A percentile compares a stretch with the other conserved stretches of the same genome.
Conservation (phyloP, 2,888 invertebrate species). For the Desoria tigrina region DNA sequence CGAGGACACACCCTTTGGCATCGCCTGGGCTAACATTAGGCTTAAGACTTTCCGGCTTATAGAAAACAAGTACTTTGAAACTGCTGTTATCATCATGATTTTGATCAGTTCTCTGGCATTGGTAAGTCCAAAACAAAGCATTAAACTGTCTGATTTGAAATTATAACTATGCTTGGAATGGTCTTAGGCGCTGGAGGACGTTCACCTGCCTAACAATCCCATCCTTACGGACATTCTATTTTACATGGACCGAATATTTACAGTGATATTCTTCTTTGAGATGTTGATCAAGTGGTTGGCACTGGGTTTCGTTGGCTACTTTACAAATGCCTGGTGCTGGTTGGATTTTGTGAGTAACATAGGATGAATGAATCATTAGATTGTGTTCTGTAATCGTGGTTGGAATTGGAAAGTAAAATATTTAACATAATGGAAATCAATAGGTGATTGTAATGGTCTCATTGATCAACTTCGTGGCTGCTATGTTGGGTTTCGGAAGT, state of each 20-base stretch:
- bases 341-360: conserved; percentile 79
- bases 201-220: conserved; percentile 85
- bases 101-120: conserved; percentile 94
- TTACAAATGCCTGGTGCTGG: conserved; percentile 99
- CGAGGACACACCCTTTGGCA: conserved; percentile 63
- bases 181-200: conserved; percentile 93
- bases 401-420: neutral
- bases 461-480: conserved; percentile 66
- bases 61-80: conserved; percentile 99
- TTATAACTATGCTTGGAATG: conserved; percentile 54
- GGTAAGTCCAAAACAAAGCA: conserved; percentile 60
- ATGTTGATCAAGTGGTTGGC: conserved; percentile 96
- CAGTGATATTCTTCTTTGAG: conserved; percentile 96
- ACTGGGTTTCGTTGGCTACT: conserved; percentile 93
- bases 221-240: conserved; percentile 88
- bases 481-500: conserved; percentile 91
- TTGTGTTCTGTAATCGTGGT: too few relatives aligned
- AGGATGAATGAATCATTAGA: too few relatives aligned
- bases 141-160: too few relatives aligned
- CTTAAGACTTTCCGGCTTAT: conserved; percentile 93
- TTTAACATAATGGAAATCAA: neutral
- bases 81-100: conserved; percentile 98
- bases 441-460: conserved; percentile 81
- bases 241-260: conserved; percentile 97
- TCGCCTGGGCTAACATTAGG: conserved; percentile 89